These are phyloP conservation scores for Eristalis intricaria DNA, from an alignment of 2,888 invertebrate genomes.

Conservation along the genomic window DNA sequence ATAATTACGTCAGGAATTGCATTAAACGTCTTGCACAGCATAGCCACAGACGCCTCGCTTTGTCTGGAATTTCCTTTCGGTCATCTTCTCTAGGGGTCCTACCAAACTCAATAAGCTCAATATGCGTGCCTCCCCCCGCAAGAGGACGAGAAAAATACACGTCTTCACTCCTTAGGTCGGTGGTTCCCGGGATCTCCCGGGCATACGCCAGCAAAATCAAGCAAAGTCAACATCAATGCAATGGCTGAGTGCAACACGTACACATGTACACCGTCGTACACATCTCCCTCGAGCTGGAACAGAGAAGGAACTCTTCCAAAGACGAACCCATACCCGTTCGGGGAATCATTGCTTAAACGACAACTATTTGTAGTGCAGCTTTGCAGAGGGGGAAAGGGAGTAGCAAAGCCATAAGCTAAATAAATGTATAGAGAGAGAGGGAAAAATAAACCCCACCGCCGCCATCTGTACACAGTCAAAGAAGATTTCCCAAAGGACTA, in stretches of 20 bases:
- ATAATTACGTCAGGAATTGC: slow-evolving; percentile 22
- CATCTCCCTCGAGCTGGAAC: slow-evolving; percentile 8
- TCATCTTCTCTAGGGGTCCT: slow-evolving; percentile 15
- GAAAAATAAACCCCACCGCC: slow-evolving; percentile 20
- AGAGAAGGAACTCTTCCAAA: slow-evolving; percentile 25
- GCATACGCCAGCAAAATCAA: slow-evolving; percentile 45
- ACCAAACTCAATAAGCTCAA: slow-evolving; percentile 50
- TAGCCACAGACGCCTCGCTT: slow-evolving; percentile 35
- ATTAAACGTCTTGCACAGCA: slow-evolving; percentile 1
- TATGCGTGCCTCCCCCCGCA: slow-evolving; percentile 20
- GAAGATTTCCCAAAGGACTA: slow-evolving; percentile 70
- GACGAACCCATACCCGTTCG: neutral
- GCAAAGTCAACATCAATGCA: slow-evolving; percentile 55
- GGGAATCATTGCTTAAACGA: slow-evolving; percentile 52
- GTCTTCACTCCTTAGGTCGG: slow-evolving; percentile 14
- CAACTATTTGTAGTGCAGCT: slow-evolving; percentile 62
- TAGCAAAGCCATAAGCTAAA: slow-evolving; percentile 29
- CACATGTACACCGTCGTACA: neutral
- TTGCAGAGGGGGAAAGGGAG: neutral
- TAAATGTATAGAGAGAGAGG: slow-evolving; percentile 24
- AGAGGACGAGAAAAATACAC: neutral
- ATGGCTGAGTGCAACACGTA: slow-evolving; percentile 58
- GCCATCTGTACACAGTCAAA: slow-evolving; percentile 49
- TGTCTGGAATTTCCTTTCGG: slow-evolving; percentile 6
- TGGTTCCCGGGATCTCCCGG: slow-evolving; percentile 31